Evolutionary conservation across 2,888 invertebrate species (phyloP).

Genomic region (Lasioglossum pauxillum): DNA sequence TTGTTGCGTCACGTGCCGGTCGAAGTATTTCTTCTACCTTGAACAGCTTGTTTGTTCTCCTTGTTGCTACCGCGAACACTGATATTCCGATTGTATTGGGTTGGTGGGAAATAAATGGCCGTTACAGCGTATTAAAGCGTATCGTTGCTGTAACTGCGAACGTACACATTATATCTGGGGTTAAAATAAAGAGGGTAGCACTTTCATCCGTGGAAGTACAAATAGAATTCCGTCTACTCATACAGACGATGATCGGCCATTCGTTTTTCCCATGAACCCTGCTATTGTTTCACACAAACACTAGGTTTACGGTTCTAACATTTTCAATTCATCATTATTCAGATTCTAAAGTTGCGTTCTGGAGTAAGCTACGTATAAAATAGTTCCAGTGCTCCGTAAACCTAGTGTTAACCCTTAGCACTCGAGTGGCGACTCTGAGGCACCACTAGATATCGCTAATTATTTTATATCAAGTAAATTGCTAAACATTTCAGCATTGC

Average conservation of each 20-base stretch:
- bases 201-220: not conserved
- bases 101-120: constrained; percentile 14
- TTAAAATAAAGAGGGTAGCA: not conserved
- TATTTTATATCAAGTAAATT: too few species aligned
- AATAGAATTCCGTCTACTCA: not conserved
- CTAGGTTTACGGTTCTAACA: not conserved
- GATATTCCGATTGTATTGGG: not conserved
- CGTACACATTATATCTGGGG: too few species aligned
- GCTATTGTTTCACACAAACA: not conserved
- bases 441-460: too few species aligned
- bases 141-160: not conserved
- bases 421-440: too few species aligned
- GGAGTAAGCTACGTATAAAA: too few species aligned
- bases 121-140: not conserved
- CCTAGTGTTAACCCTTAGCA: too few species aligned
- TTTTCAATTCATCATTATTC: not conserved
- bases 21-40: constrained; percentile 86
- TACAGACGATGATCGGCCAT: not conserved
- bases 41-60: constrained; percentile 43
- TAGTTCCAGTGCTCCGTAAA: too few species aligned
- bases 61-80: not conserved
- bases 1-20: constrained; percentile 88
- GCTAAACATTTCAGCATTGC: too few species aligned
- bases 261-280: not conserved
- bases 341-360: too few species aligned